phyloP scores from a whole-genome alignment of 2,888 invertebrate genomes.

The Choreutis nemorana region DNA sequence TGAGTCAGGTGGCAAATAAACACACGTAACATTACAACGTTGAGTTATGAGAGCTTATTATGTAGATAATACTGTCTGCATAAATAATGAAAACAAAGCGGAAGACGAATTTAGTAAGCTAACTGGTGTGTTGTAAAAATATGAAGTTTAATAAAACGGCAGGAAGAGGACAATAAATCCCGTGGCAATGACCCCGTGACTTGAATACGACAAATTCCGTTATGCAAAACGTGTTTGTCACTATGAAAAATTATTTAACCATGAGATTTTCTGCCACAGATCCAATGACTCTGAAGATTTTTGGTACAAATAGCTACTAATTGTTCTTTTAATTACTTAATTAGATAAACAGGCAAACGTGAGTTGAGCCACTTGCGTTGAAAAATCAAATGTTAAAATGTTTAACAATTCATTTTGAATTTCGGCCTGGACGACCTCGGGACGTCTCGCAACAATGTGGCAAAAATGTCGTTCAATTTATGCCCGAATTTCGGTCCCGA shows the following conservation, averaged over 20 bases:
- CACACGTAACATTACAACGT: too few species aligned
- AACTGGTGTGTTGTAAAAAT: slow-evolving; percentile 22
- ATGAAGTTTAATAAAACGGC: slow-evolving; percentile 38
- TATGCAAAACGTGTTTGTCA: slow-evolving; percentile 24
- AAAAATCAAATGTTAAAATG: slow-evolving; percentile 5
- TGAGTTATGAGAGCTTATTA: too few species aligned
- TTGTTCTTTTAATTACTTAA: too few species aligned
- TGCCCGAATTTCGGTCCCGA: slow-evolving; percentile 55
- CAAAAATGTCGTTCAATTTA: slow-evolving; percentile 65
- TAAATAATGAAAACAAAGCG: slow-evolving; percentile 17
- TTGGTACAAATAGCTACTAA: too few species aligned
- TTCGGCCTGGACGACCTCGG: slow-evolving; percentile 21
- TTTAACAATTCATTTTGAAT: slow-evolving; percentile 1
- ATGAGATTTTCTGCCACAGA: neutral
- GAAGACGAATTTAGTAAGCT: slow-evolving; percentile 23
- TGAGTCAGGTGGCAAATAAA: too few species aligned
- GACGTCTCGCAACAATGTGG: slow-evolving; percentile 38
- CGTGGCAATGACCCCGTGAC: slow-evolving; percentile 50
- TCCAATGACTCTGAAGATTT: too few species aligned
- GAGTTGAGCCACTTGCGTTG: too few species aligned
- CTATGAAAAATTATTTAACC: neutral
- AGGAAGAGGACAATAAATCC: slow-evolving; percentile 54
- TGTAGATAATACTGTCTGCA: slow-evolving; percentile 13
- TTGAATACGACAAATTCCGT: slow-evolving; percentile 40
- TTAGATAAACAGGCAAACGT: too few species aligned